Base-by-base conservation (phyloP, 2,113 vertebrate species). In the Xiphorhynchus elegans region DNA sequence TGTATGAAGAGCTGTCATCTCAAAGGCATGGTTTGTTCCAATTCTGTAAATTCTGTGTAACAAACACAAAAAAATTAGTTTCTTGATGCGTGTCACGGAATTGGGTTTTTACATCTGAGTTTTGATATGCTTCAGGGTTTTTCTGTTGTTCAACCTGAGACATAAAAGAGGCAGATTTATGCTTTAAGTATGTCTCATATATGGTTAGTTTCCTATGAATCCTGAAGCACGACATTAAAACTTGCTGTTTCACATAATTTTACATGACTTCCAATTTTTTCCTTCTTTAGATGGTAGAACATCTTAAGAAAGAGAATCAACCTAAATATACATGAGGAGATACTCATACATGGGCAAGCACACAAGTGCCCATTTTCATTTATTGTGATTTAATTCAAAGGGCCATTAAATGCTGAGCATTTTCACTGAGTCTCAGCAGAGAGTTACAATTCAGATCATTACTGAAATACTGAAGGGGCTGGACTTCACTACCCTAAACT, bases 401-500 rank as follows among this genome's bases (percentile, higher is more conserved):
- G 10, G 18, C 26, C 10, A 35, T 75, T 63, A 79, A 67, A 23
- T 35, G 62, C 37, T 83, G 33, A 67, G 44, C 63, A 50, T 64
- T 55, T 52, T 93, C 75, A 56, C 18, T 28, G 33, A 60, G 56
- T 44, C 49, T 83, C 67, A 77, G 28, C 40, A 80, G 21, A 69
- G 13, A 80, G 56, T 3, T 33, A 64, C 40, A 42, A 49, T 81
- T 89, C 40, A 42, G 70, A 93, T 93, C 87, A 78, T 87, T 85
- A 20, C 13, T 73, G 53, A 92, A 77, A 56, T 50, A 95, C 90
- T 31, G 89, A 96, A 97, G 70, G 16, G 9, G 21, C 31, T 82
- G 14, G 68, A 55, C 13, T 29, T 68, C 67, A 20, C 20, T 39
- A 60, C 21, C 24, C 42, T 9, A 56, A 76, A 53, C 52, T 88